Conservation (phyloP, 2,797 vertebrate species). For the Scarus forsteni region DNA sequence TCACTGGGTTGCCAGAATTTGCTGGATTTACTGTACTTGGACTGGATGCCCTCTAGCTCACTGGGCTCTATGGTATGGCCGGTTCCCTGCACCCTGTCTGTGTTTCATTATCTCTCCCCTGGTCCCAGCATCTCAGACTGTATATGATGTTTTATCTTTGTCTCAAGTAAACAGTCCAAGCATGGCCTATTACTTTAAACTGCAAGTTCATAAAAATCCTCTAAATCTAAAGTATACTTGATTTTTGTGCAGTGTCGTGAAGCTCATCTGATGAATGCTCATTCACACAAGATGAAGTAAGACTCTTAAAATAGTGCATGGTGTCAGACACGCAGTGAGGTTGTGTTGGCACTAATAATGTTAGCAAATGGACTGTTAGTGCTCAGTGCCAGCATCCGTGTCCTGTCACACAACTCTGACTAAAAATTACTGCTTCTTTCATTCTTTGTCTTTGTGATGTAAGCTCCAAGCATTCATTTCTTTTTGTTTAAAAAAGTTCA, state of each 20-base stretch:
- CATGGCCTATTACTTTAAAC: slow-evolving; percentile 13
- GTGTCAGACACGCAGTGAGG: slow-evolving; percentile 53
- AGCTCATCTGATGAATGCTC: slow-evolving; percentile 59
- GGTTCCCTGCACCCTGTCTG: slow-evolving; percentile 46
- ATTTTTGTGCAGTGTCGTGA: slow-evolving; percentile 58
- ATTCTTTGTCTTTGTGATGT: not conserved
- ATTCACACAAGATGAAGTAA: slow-evolving; percentile 73
- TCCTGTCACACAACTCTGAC: slow-evolving; percentile 19
- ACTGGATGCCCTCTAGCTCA: slow-evolving; percentile 67
- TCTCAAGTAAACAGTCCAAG: slow-evolving; percentile 15
- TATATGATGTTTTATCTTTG: slow-evolving; percentile 30
- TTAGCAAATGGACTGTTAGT: slow-evolving; percentile 50
- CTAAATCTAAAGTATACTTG: slow-evolving; percentile 35
- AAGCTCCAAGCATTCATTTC: not conserved
- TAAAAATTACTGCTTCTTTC: slow-evolving; percentile 11
- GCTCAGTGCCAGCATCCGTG: slow-evolving; percentile 36
- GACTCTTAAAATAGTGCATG: slow-evolving; percentile 66
- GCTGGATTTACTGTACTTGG: slow-evolving; percentile 77
- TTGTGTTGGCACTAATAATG: slow-evolving; percentile 46
- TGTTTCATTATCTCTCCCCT: slow-evolving; percentile 58
- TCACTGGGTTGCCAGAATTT: slow-evolving; percentile 62
- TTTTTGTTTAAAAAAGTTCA: not conserved
- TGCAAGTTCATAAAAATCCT: slow-evolving; percentile 56
- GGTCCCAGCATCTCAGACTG: slow-evolving; percentile 34
- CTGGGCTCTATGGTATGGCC: slow-evolving; percentile 54